These are phyloP conservation scores for Calonectris borealis DNA, from an alignment of 2,113 vertebrate genomes.

Conservation along the genomic window DNA sequence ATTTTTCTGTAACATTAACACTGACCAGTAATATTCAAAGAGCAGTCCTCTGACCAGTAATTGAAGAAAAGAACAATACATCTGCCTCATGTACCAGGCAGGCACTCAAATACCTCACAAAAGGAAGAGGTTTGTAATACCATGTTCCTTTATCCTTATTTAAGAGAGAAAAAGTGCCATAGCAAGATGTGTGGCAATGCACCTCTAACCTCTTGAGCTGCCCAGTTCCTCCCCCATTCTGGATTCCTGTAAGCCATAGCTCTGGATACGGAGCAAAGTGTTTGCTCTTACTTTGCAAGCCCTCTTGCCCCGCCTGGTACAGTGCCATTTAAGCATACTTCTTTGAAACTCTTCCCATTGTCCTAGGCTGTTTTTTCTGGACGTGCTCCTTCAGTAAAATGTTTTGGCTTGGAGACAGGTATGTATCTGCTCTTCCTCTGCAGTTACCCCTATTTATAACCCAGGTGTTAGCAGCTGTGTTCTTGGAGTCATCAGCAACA, in stretches of 20 bases:
- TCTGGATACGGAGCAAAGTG: background rate
- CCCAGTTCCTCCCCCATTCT: background rate
- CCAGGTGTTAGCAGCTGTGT: conserved; percentile 24
- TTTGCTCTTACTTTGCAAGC: background rate
- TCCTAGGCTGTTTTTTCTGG: background rate
- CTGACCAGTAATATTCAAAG: background rate
- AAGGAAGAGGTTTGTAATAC: background rate
- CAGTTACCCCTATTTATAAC: conserved; percentile 21
- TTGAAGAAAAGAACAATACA: background rate
- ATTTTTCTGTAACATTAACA: background rate
- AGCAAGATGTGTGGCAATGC: rapidly evolving
- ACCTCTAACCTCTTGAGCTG: background rate
- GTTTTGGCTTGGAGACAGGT: background rate
- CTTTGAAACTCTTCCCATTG: background rate
- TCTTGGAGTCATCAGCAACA: conserved; percentile 22
- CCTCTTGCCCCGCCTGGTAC: background rate
- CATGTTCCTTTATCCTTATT: background rate
- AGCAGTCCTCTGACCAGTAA: background rate
- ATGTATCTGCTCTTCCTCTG: background rate
- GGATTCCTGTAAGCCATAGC: background rate
- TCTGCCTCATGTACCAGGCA: background rate
- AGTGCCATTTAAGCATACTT: background rate
- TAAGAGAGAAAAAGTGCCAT: background rate
- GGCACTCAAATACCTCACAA: background rate
- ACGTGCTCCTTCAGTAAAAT: background rate